Base-by-base conservation (phyloP, 2,888 invertebrate species). In the Chalcis sispes region DNA sequence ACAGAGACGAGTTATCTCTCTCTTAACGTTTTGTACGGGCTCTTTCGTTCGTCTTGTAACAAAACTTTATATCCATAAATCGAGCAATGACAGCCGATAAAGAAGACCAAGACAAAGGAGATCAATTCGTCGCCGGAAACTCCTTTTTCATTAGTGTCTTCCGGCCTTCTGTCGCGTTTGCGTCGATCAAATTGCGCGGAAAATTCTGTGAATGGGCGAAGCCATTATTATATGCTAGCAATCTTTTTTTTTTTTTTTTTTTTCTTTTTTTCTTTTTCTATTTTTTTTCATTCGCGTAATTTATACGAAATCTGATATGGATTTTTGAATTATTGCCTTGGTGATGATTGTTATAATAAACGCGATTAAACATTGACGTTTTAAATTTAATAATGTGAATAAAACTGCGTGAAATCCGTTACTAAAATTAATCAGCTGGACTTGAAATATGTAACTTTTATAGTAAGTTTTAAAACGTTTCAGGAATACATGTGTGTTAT, bases 141-240 rank as follows among this genome's bases (percentile, higher is more conserved):
- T 73, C 52, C 52, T 67, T 67, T 61, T 73, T 73, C 54, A 73
- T 65, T 64, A 64, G 72, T 25, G 54, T 61, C 61, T 29, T 73
- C 67, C 67, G 66, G 54, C 18, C 50, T 50, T 59, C 52, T 50
- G 40, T 65, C 29, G 15, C 20, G 15, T 50, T 52, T 15, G 52
- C 61, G 54, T 29, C 27, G 54, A 29, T 54, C 25, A 42, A 73
- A 73, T 73, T 61, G 67, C 61, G 46, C 20, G 25, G 32, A 67
- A 73, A 73, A 67, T 67, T 8, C 50, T 32, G n/a, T 56, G 72
- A 48, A 72, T 56, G 70, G 20, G 42, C 25, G 15, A 1, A 40
- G 58, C 50, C 56, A 70, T 70, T 61, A 52, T 70, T 59, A 52
- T 15, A 27, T n/a, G n/a, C n/a, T 2, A 46, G 48, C 3, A 25